Evolutionary conservation across 2,888 invertebrate genomes (phyloP), one percentile per base, ranked within the genome.

Genomic region (Epistrophe eligans): DNA sequence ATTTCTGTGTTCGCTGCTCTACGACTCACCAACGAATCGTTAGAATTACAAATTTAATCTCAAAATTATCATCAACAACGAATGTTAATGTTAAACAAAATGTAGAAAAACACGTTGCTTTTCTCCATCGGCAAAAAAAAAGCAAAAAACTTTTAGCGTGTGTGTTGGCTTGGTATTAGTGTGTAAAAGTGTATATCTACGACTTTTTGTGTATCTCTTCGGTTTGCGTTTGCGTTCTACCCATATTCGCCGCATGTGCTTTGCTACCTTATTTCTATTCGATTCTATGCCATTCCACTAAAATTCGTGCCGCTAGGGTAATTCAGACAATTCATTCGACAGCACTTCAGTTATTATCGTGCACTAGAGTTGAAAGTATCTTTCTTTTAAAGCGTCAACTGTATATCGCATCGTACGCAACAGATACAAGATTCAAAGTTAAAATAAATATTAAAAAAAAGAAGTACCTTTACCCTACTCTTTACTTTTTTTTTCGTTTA

Each of bases 301-400:
- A 71, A 40, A 87, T 87, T 87, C 83, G 79, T 87, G 71, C 83
- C 72, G 79, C 74, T 79, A 72, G 87, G 79, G 87, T 87, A 83
- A 87, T 83, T 87, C 87, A 72, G 83, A 72, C 79, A 87, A 83
- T 64, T 71, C 55, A 76, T 45, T 83, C 71, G 83, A 50, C 79
- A 82, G 79, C 79, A 87, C 71, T 87, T 87, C 87, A 87, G 87
- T 87, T 71, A 79, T 79, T 87, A 83, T 76, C 83, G 83, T 79
- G 87, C 87, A 87, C 76, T 74, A 79, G 71, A 87, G 67, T 87
- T 83, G 87, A 62, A 67, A 87, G 76, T 79, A 79, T 83, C 87
- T 71, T 70, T 32, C 57, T 15, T n/a, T n/a, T 13, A 50, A 83
- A 50, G 76, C 76, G 79, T 55, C 70, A 40, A 35, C 50, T 71